These are phyloP conservation scores for Microctonus brassicae DNA, from an alignment of 2,888 invertebrate species.

Conservation along the genomic window DNA sequence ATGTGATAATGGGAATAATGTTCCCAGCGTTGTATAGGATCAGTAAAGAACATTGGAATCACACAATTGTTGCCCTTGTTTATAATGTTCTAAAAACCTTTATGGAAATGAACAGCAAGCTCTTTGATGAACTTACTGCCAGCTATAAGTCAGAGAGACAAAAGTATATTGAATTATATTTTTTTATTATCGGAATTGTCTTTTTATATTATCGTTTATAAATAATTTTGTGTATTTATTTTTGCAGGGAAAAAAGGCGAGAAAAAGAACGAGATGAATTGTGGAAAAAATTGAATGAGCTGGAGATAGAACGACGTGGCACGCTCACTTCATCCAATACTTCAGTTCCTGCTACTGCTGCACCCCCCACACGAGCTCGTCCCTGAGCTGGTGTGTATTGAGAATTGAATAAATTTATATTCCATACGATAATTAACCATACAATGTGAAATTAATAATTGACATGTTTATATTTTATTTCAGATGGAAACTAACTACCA, in stretches of 20 bases:
- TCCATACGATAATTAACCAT: not conserved
- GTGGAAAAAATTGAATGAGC: constrained; percentile 95
- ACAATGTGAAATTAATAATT: constrained; percentile 14
- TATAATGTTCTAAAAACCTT: constrained; percentile 99
- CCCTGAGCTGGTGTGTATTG: constrained; percentile 65
- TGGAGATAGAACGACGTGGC: constrained; percentile 77
- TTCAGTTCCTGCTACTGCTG: constrained; percentile 66
- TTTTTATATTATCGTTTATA: not conserved
- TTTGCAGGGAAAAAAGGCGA: constrained; percentile 83
- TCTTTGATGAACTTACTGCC: constrained; percentile 98
- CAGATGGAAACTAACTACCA: constrained; percentile 66
- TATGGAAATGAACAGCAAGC: constrained; percentile 99
- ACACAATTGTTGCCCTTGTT: constrained; percentile 98
- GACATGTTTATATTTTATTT: constrained; percentile 47
- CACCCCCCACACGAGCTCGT: constrained; percentile 66
- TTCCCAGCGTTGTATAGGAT: constrained; percentile 99
- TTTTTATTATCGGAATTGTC: not conserved
- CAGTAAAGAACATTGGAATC: constrained; percentile 99
- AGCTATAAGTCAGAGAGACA: constrained; percentile 99
- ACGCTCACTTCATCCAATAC: constrained; percentile 58
- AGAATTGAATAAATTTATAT: not conserved
- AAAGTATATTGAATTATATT: constrained; percentile 80
- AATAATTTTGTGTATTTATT: too few species aligned
- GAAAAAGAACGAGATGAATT: constrained; percentile 97
- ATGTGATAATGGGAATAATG: constrained; percentile 99